Evolutionary conservation across 2,797 vertebrate species (phyloP), one percentile per base, ranked within the genome.

Genomic region (Naso thynnoides): DNA sequence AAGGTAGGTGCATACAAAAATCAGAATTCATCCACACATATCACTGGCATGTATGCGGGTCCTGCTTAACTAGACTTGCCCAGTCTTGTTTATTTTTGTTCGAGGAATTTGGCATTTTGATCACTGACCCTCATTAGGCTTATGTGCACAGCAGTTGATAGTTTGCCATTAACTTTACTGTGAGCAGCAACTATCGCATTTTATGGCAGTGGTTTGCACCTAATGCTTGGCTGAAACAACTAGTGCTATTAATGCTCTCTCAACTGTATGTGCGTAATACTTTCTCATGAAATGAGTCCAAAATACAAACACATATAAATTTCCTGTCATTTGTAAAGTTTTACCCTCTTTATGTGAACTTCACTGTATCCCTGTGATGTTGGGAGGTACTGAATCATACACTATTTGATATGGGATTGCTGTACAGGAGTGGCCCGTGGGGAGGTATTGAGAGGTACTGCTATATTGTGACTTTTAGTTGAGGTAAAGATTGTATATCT

Each of bases 381-480:
- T 3, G 6, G 24, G 7, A 9, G 61, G 69, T 31, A 9, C 15
- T 38, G 52, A 76, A 54, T 76, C 44, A 29, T n/a, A 48, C 33
- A 47, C 23, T 65, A 44, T 73, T 64, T 72, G 16, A 62, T 55
- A 18, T 58, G 36, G n/a, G 24, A 31, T 26, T 36, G 4, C 19
- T 11, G 16, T 44, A 15, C 53, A 19, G 38, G 56, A 16, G 70
- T 57, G 24, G 24, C 24, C 62, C 33, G 16, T 49, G 23, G 26
- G 60, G 4, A 61, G 6, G 45, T n/a, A n/a, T n/a, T n/a, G n/a
- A n/a, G n/a, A n/a, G n/a, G n/a, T n/a, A n/a, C n/a, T 67, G 15
- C 57, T 55, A 16, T 42, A 21, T 58, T 69, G n/a, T 24, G 10
- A 26, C 23, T 66, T 19, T 41, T 6, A 74, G 59, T 59, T 70